Conservation (phyloP, 2,113 vertebrate genomes). For the Callipepla californica region DNA sequence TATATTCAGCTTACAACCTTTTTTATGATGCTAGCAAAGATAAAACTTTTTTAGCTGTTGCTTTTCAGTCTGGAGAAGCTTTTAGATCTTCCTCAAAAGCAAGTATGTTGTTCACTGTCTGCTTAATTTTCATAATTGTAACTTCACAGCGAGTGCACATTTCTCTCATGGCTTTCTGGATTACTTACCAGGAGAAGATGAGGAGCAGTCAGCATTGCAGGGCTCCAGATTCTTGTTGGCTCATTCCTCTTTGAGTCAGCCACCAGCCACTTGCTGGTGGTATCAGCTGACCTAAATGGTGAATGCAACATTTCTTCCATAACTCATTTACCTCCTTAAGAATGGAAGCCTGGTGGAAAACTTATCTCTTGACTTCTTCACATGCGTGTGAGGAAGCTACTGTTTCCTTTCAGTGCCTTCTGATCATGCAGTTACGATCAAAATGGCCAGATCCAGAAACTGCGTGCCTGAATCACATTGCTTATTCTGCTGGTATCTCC, state of each 20-base stretch:
- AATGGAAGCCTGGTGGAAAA: not conserved
- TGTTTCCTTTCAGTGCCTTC: not conserved
- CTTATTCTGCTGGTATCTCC: not conserved
- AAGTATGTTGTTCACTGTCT: not conserved
- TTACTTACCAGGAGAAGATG: not conserved
- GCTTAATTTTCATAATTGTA: constrained; percentile 5
- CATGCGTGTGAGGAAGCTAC: not conserved
- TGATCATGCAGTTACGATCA: not conserved
- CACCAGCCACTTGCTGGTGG: not conserved
- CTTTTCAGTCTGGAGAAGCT: constrained; percentile 26
- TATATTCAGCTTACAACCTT: not conserved
- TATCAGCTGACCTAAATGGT: not conserved
- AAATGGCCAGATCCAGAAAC: not conserved
- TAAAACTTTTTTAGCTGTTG: constrained; percentile 47
- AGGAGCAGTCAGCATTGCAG: accelerated
- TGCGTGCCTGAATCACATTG: not conserved
- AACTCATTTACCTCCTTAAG: not conserved
- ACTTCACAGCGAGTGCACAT: not conserved
- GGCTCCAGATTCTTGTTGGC: not conserved
- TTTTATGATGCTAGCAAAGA: constrained; percentile 59
- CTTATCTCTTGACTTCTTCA: not conserved
- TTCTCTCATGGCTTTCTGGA: not conserved
- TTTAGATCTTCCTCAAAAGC: constrained; percentile 19
- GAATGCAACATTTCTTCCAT: not conserved
- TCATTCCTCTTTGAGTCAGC: not conserved